Base-by-base conservation (phyloP, 2,888 invertebrate genomes). In the Caenorhabditis plicata region DNA sequence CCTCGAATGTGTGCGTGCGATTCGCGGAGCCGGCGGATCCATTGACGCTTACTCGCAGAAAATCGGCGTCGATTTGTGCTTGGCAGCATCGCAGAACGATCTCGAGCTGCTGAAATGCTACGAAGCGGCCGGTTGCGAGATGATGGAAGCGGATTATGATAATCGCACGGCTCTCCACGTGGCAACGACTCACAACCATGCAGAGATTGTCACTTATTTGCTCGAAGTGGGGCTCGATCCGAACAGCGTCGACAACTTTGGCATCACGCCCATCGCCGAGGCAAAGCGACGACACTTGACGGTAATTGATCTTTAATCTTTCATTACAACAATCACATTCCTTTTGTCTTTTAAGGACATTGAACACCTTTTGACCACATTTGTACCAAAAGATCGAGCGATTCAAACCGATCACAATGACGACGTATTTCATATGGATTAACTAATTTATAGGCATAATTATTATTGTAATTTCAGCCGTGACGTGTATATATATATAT, bases 51-150 rank as follows among this genome's bases (percentile, higher is more conserved):
- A 64, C 5, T 42, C 63, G n/a, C 63, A 70, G 17, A 63, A 74
- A 55, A 74, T 76, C 29, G 76, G 75, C 0, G 88, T 88, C 65
- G 86, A 88, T 71, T 82, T 90, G 46, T 88, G 88, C 81, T 80
- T 83, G 83, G 85, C 77, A 1, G 77, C 77, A 7, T 52, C 67
- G 17, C 67, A 73, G 25, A 75, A 76, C 22, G 82, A 84, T 60
- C 46, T 82, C 9, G 69, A 73, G 11, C 64, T 71, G 5, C 54
- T 84, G 35, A 74, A 78, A 53, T 80, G 82, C 8, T 83, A 81
- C 73, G 46, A 65, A 27, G 74, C 67, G 9, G 79, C 79, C 9
- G 79, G 79, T 4, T 71, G 65, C 38, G 50, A 67, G 15, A 62
- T 80, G 44, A 60, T 51, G 7, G 73, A 74, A 32, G 45, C 63